A percentile compares a stretch with the other conserved stretches of the same genome.
These are phyloP conservation scores for Coleophora flavipennella DNA, from an alignment of 2,888 invertebrate genomes.

Conservation along the genomic window DNA sequence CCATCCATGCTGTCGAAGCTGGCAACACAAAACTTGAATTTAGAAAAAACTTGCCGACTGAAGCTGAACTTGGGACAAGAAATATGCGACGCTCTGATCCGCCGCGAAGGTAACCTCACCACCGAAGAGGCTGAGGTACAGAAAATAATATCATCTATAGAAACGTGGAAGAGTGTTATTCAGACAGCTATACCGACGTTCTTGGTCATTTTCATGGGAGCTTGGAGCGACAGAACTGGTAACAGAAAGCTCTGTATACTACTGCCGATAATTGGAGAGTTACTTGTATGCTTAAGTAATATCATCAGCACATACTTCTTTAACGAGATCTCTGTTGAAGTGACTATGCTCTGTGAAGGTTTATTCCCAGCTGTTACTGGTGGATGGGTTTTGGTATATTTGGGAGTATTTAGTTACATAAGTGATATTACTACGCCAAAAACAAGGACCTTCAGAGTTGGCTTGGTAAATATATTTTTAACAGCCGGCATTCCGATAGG, in stretches of 20 bases:
- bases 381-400: constrained; percentile 67
- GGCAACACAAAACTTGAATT: constrained; percentile 70
- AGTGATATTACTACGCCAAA: constrained; percentile 70
- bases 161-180: constrained; percentile 70
- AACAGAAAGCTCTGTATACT: constrained; percentile 72
- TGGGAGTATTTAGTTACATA: constrained; percentile 75
- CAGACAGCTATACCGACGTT: constrained; percentile 70
- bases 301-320: constrained; percentile 69
- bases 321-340: constrained; percentile 64
- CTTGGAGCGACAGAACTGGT: constrained; percentile 75
- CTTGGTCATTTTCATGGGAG: constrained; percentile 71
- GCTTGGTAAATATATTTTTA: constrained; percentile 72
- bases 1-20: constrained; percentile 76
- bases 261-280: constrained; percentile 67
- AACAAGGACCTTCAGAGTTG: constrained; percentile 73
- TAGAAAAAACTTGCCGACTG: constrained; percentile 56
- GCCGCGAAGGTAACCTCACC: constrained; percentile 55
- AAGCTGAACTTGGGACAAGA: constrained; percentile 40
- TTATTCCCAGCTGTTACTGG: constrained; percentile 70
- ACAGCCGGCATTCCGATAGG: constrained; percentile 73
- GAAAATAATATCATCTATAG: constrained; percentile 64
- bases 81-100: constrained; percentile 49
- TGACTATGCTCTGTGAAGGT: constrained; percentile 65
- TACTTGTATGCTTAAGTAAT: constrained; percentile 57
- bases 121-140: constrained; percentile 75